phyloP scores from a whole-genome alignment of 2,888 invertebrate genomes.

The Leucania comma region DNA sequence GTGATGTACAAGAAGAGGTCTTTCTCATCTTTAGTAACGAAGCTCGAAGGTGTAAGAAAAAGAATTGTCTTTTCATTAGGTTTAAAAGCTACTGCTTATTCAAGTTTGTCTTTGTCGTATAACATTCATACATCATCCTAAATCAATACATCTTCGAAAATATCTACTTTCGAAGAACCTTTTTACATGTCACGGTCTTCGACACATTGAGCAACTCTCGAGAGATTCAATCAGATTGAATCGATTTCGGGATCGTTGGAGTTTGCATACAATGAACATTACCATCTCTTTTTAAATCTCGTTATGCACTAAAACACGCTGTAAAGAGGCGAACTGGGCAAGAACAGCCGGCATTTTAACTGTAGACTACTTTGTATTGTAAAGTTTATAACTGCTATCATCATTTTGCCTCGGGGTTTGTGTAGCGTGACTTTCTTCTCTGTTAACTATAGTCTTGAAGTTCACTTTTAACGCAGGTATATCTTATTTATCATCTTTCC shows the following conservation, averaged over 20 bases:
- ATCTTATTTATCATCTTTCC: not conserved
- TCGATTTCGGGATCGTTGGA: conserved; percentile 53
- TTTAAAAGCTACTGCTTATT: not conserved
- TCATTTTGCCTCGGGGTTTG: not conserved
- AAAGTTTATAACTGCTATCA: conserved; percentile 6
- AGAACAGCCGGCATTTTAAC: conserved; percentile 33
- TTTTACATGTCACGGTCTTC: conserved; percentile 48
- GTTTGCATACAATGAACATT: conserved; percentile 65
- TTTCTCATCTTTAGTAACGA: not conserved
- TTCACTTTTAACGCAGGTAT: not conserved
- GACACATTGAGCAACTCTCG: conserved; percentile 51
- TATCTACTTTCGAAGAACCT: conserved; percentile 8
- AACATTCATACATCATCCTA: conserved; percentile 1
- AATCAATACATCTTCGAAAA: conserved; percentile 1
- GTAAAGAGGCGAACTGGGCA: conserved; percentile 21
- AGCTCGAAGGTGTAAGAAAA: not conserved
- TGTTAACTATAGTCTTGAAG: no score
- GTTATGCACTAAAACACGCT: conserved; percentile 56
- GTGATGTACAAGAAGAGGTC: no score
- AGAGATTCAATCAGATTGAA: conserved; percentile 49
- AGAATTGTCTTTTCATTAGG: not conserved
- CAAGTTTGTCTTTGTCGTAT: not conserved
- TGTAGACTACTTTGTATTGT: conserved; percentile 7
- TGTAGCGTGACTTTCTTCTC: not conserved
- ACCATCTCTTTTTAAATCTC: conserved; percentile 48